phyloP scores from a whole-genome alignment of 2,797 vertebrate genomes.

The Rhinatrema bivittatum region DNA sequence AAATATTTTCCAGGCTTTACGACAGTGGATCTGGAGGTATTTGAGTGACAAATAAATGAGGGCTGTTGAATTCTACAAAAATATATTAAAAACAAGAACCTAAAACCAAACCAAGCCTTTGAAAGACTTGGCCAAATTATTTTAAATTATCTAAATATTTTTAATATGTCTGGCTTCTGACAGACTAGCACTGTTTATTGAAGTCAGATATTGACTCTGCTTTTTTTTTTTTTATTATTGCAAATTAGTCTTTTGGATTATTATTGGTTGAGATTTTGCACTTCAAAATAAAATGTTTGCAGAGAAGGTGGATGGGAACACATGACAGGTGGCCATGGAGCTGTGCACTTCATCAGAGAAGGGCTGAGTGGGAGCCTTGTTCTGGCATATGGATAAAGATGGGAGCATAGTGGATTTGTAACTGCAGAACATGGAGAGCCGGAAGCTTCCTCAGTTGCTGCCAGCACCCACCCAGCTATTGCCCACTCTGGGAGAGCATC shows the following conservation, averaged over 20 bases:
- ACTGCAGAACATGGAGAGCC: too few relatives aligned
- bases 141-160: conserved; percentile 62
- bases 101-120: conserved; percentile 57
- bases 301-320: conserved; percentile 6
- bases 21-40: too few relatives aligned
- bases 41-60: conserved; percentile 40
- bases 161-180: conserved; percentile 53
- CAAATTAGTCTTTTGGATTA: conserved; percentile 39
- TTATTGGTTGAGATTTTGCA: conserved; percentile 34
- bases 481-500: too few relatives aligned
- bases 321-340: conserved; percentile 5
- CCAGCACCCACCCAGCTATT: too few relatives aligned
- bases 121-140: conserved; percentile 54
- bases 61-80: conserved; percentile 35
- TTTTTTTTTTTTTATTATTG: conserved; percentile 17
- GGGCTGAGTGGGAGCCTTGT: conserved; percentile 18
- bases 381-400: too few relatives aligned
- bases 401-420: too few relatives aligned
- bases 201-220: conserved; percentile 31
- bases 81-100: conserved; percentile 38
- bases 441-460: too few relatives aligned
- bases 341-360: conserved; percentile 11
- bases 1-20: too few relatives aligned
- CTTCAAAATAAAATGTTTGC: conserved; percentile 17
- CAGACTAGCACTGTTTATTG: conserved; percentile 43